phyloP scores from a whole-genome alignment of 2,113 vertebrate species.

The Astur gentilis region DNA sequence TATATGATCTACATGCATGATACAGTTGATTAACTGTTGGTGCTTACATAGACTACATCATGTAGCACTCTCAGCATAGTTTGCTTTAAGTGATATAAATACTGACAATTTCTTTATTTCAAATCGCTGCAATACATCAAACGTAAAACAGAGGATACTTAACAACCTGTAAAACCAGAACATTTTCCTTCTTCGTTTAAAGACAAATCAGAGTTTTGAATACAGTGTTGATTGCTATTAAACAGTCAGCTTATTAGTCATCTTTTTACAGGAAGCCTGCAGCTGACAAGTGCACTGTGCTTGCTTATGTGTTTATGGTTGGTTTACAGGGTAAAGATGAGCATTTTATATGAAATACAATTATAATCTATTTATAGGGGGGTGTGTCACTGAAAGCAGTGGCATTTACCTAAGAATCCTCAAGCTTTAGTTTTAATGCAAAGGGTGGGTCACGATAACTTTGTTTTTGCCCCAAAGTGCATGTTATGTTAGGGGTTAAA shows the following conservation, averaged over 20 bases:
- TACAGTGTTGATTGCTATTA: constrained; percentile 26
- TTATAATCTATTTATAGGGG: background rate
- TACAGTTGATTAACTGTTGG: constrained; percentile 60
- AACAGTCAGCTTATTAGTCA: constrained; percentile 4
- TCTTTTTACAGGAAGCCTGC: background rate
- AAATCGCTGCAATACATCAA: constrained; percentile 48
- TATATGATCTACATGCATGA: constrained; percentile 53
- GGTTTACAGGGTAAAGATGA: background rate
- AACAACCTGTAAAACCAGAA: constrained; percentile 63
- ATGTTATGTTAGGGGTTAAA: constrained; percentile 53
- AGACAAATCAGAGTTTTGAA: constrained; percentile 41
- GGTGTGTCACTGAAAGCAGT: background rate
- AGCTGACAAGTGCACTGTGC: background rate
- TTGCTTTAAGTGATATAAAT: constrained; percentile 63
- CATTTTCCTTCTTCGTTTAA: constrained; percentile 34
- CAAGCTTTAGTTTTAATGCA: constrained; percentile 6
- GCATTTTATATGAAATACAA: background rate
- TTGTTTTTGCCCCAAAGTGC: constrained; percentile 63
- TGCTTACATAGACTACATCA: constrained; percentile 47
- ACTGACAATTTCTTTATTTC: constrained; percentile 62
- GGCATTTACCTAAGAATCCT: background rate
- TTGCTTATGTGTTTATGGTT: background rate
- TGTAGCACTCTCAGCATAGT: constrained; percentile 40
- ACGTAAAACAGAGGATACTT: constrained; percentile 60
- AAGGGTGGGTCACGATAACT: constrained; percentile 39